These are phyloP conservation scores for Iguana delicatissima DNA, from an alignment of 2,797 vertebrate species.

Conservation along the genomic window DNA sequence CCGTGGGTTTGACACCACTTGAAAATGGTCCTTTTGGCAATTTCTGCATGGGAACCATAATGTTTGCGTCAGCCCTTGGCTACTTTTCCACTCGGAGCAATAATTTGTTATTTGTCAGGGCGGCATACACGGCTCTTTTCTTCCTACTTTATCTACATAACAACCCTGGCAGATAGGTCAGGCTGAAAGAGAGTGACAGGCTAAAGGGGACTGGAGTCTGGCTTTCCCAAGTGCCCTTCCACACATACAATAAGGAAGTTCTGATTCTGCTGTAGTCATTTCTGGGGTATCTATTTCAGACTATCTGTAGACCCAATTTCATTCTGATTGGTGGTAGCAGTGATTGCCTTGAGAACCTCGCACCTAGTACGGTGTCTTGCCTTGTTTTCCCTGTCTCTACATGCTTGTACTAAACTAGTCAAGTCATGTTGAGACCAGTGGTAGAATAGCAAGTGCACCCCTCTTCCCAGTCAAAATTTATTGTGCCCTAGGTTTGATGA, in stretches of 20 bases:
- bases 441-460: background rate
- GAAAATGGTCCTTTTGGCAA: background rate
- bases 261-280: background rate
- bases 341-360: too few species aligned
- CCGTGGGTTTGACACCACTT: background rate
- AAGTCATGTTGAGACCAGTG: background rate
- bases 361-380: background rate
- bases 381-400: background rate
- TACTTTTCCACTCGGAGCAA: background rate
- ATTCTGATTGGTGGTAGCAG: background rate
- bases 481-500: background rate
- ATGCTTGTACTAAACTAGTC: background rate
- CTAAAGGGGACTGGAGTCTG: too few species aligned
- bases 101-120: background rate
- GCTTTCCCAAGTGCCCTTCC: too few species aligned
- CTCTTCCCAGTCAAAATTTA: background rate
- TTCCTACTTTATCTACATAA: background rate
- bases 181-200: background rate
- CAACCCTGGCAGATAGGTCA: background rate
- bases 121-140: background rate
- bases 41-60: background rate
- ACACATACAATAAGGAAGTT: background rate
- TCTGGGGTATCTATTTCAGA: background rate
- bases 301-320: background rate
- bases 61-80: background rate